Base-by-base conservation (phyloP, 2,113 vertebrate species). In the Oncorhynchus mykiss region DNA sequence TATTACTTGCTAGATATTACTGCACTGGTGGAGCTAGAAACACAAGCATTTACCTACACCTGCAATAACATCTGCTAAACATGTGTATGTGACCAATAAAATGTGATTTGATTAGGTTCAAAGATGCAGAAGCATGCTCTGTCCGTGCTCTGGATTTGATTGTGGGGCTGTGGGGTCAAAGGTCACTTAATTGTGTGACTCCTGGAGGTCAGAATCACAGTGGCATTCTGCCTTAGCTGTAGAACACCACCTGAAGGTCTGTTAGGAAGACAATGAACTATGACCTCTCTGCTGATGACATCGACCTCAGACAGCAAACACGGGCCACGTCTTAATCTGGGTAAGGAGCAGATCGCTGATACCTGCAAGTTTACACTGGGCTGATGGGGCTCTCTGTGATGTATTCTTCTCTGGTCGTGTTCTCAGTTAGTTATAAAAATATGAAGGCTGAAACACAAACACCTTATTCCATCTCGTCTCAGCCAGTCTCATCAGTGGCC, bases 181-280 rank as follows among this genome's bases (percentile, higher is more conserved):
- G 92, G 91, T 85, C 76, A 91, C 85, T 90, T 91, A 92, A 91
- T 92, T 91, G 90, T 77, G 72, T 70, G 45, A 69, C 86, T 88
- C 84, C 29, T 75, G 78, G 86, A 90, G 91, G 91, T 91, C 90
- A 91, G 75, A 39, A 0, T 70, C 14, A 3, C 75, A 74, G 87
- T 80, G 85, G 81, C 84, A 85, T 84, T 71, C 74, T 84, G 81
- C 80, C 77, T 66, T 69, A 84, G 64, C 78, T 22, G n/a, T n/a
- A 20, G 68, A 80, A 75, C 88, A 72, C 79, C 81, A 91, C 85
- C 87, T 80, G 76, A 89, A 86, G 78, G 72, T 85, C 86, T 87
- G 88, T 87, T 84, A 85, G 80, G 72, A 88, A 90, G 87, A 90
- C 85, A 87, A 91, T 87, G 89, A 91, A 87, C 86, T 89, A 78